These are phyloP conservation scores for Chlorops oryzae DNA, from an alignment of 1,140 invertebrate species.

Conservation along the genomic window DNA sequence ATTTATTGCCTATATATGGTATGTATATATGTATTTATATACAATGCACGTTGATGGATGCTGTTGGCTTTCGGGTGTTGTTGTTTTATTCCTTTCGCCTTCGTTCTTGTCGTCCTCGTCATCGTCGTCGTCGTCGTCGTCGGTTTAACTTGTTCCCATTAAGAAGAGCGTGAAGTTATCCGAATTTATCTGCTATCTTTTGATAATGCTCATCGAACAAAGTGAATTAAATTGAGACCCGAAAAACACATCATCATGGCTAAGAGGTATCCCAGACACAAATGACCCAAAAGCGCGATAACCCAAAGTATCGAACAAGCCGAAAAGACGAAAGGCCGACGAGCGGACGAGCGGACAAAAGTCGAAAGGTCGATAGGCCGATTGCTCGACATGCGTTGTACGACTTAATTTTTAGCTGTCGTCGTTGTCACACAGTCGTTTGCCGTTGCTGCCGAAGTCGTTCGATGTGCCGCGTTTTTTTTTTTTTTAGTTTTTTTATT, in stretches of 20 bases:
- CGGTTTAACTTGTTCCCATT: conserved; percentile 29
- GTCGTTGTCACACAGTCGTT: not conserved
- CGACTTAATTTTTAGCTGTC: not conserved
- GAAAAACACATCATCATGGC: conserved; percentile 18
- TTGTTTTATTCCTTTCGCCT: conserved; percentile 21
- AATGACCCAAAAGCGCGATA: conserved; percentile 10
- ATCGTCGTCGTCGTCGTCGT: conserved; percentile 14
- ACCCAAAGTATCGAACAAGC: conserved; percentile 4
- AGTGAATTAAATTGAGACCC: conserved; percentile 47
- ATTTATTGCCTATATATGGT: too few relatives aligned
- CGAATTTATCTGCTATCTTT: conserved; percentile 46
- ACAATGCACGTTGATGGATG: too few relatives aligned
- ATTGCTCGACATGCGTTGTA: conserved; percentile 1
- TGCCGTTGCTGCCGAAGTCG: not conserved
- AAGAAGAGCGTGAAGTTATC: conserved; percentile 48
- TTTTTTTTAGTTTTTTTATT: conserved; percentile 6
- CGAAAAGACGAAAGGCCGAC: conserved; percentile 4
- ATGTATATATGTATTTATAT: too few relatives aligned
- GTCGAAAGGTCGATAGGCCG: too few relatives aligned
- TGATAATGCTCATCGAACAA: conserved; percentile 48
- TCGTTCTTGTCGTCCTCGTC: conserved; percentile 18
- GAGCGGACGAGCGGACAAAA: too few relatives aligned
- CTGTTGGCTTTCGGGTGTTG: not conserved
- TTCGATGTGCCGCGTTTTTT: not conserved
- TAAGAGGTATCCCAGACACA: conserved; percentile 2